Evolutionary conservation across 2,888 invertebrate genomes (phyloP), one percentile per base, ranked within the genome.

Genomic region (Apotomis capreana): DNA sequence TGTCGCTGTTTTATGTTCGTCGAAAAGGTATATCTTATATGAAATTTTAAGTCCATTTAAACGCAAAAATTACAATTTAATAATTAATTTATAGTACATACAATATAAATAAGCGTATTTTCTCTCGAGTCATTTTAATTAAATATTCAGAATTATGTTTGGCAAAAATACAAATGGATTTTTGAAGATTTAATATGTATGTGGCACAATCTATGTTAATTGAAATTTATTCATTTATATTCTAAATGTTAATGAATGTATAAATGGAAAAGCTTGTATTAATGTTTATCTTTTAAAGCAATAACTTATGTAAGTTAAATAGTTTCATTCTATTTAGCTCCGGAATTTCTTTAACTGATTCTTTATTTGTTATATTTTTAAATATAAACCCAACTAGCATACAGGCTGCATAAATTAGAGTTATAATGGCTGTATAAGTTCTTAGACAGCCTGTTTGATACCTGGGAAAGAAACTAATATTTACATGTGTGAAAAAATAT

Each of bases 401-500:
- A 26, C 26, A 26, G 15, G 15, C 15, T 15, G 15, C 15, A 15
- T 26, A 26, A 26, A 26, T 26, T 2, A 26, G 26, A 26, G 26
- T 2, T 26, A 26, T 26, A 26, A 26, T 26, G 26, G 26, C 26
- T 26, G 2, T 26, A 26, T 26, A 26, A 26, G 1, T 15, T 15
- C 15, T 15, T 15, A 15, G 15, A 15, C 15, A 15, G 15, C 15
- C 15, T 15, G 15, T 15, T 15, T 15, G 26, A 1, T 26, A 26
- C 26, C 26, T 26, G 26, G 26, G 26, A 26, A 9, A 9, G 12
- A 36, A 65, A 65, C 26, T 3, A 49, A 36, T 46, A 65, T 49
- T 8, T 61, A 58, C 67, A 73, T 64, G 73, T 68, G 73, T 60
- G 74, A 73, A 70, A 76, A 69, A 73, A 77, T 76, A 76, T 67